Conservation (phyloP, 1,140 invertebrate species). For the Homalodisca vitripennis region DNA sequence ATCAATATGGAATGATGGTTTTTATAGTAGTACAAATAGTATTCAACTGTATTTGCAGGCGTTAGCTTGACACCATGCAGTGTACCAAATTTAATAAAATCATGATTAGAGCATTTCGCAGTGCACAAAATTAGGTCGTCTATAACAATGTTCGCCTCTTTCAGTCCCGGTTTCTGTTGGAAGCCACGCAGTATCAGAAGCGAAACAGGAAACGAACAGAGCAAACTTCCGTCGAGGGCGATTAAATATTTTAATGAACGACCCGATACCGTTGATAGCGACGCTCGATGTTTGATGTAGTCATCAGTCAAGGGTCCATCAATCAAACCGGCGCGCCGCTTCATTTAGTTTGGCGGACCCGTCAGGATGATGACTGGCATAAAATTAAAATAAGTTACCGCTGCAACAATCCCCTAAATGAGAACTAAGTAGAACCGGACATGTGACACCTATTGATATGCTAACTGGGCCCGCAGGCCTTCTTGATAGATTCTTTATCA, state of each 20-base stretch:
- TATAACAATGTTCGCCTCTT: no score
- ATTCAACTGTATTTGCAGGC: no score
- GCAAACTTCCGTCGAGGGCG: neutral
- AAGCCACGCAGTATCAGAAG: no score
- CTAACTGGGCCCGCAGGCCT: neutral
- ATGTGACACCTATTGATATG: neutral
- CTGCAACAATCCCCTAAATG: neutral
- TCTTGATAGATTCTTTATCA: neutral
- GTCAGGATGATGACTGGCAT: constrained; percentile 12
- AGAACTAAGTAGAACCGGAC: constrained; percentile 2
- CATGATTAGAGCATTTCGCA: no score
- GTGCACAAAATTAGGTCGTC: no score
- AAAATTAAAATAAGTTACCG: constrained; percentile 21
- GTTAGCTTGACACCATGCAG: no score
- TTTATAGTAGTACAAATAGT: no score
- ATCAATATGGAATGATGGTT: no score
- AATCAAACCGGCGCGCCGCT: constrained; percentile 1
- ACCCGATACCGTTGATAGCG: neutral
- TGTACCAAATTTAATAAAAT: no score
- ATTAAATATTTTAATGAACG: constrained; percentile 10
- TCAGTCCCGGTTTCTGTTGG: no score
- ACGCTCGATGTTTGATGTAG: neutral
- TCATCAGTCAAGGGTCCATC: neutral
- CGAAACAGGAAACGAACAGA: no score
- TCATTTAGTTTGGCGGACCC: constrained; percentile 21